Evolutionary conservation across 2,113 vertebrate species (phyloP), one percentile per base, ranked within the genome.

Genomic region (Danionella cerebrum): DNA sequence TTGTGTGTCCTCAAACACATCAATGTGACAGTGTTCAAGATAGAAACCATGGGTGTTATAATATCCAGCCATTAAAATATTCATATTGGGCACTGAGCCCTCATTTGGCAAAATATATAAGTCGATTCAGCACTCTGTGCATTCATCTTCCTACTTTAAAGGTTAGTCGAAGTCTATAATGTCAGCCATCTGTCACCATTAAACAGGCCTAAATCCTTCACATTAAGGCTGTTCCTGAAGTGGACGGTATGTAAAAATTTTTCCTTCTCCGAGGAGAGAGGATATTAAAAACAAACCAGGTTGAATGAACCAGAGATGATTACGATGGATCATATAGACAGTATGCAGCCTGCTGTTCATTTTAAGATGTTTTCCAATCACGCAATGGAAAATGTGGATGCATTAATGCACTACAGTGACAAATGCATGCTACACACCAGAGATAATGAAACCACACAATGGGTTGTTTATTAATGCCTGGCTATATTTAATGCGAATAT

Each of bases 61-160:
- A 33, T 35, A 45, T n/a, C 45, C n/a, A 10, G 8, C n/a, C n/a
- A 18, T 14, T 47, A 35, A 47, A 24, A 63, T 48, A 41, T 22
- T 63, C 42, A 48, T 63, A 33, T 47, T 8, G 18, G 18, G 48
- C 42, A 36, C 24, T 10, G 13, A 52, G 24, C 35, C 27, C 19
- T 53, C 47, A 41, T 41, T 52, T 63, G 27, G 36, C 8, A 35
- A 18, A 21, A 41, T 42, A 48, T 38, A 50, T 38, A 69, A 59
- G 55, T 50, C 1, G 22, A 12, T 29, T 59, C 22, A 24, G 7
- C 42, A 10, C 11, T n/a, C n/a, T 12, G n/a, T 33, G 31, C 25
- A 57, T 69, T 48, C 24, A 44, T 59, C 14, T 25, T 58, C 55
- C 19, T 35, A 47, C 53, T 68, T 67, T 58, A 25, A 60, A 68